Evolutionary conservation across 2,113 vertebrate species (phyloP), one percentile per base, ranked within the genome.

Genomic region (Sylvicapra grimmia): DNA sequence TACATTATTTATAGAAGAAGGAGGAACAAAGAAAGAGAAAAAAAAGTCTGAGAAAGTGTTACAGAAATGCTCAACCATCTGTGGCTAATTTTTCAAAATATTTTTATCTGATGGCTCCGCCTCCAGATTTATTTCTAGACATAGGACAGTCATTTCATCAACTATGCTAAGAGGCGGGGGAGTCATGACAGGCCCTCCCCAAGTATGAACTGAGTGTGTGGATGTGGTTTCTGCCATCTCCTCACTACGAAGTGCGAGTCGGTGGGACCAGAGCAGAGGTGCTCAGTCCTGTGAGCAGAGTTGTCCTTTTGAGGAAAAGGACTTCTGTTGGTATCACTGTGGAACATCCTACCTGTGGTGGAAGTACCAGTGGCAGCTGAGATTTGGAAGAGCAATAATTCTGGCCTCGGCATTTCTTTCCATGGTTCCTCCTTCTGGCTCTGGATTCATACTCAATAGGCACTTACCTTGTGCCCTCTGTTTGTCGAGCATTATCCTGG

Each of bases 171-270:
- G 31, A 36, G 13, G 1, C 25, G 16, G 16, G n/a, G n/a, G 9
- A 2, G 44, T 33, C n/a, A 12, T 0, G 0, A 36, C 29, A 65
- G 59, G 40, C 58, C 63, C 16, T 75, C 0, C 0, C 31, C 11
- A 8, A 14, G 33, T 56, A 3, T 47, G 72, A 89, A 53, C n/a
- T 5, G 47, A 94, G 31, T 19, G 10, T 23, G 29, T 25, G 27
- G 56, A 7, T 33, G 86, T 31, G 82, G 54, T n/a, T 77, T 29
- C 5, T 29, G 21, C 16, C 44, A 16, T 27, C 49, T 63, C 40
- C 80, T 80, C 94, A 10, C 40, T 14, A 1, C 10, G 4, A 61
- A 36, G 80, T 27, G 77, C 47, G 18, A 29, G 56, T 5, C 0
- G 4, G 23, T 11, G 21, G 59, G 53, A 33, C 19, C 18, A 40